A percentile compares a stretch with the other conserved stretches of the same genome.
These are phyloP conservation scores for Ceryle rudis DNA, from an alignment of 2,797 vertebrate species.

Conservation along the genomic window DNA sequence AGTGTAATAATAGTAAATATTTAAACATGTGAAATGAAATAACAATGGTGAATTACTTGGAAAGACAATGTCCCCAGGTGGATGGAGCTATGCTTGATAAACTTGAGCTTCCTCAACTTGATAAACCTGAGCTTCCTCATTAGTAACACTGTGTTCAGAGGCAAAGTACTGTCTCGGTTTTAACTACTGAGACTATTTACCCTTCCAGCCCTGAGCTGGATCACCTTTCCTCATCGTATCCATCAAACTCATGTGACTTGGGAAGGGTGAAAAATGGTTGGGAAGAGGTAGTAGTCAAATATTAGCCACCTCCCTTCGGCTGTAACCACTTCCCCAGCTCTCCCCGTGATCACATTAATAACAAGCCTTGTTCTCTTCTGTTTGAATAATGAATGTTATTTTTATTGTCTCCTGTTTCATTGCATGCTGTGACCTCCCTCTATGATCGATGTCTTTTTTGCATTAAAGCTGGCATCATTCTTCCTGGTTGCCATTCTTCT, in stretches of 20 bases:
- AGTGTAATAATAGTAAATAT: neutral
- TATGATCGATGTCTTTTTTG: neutral
- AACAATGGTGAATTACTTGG: neutral
- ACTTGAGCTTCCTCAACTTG: neutral
- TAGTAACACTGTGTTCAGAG: neutral
- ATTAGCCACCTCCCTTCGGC: neutral
- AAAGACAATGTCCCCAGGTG: neutral
- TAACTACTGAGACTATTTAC: neutral
- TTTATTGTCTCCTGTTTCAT: neutral
- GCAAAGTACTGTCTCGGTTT: neutral
- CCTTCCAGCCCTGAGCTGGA: neutral
- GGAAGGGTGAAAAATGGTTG: neutral
- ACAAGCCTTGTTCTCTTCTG: neutral
- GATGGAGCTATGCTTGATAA: neutral
- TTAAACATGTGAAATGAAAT: neutral
- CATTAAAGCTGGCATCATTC: neutral
- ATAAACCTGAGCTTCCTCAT: neutral
- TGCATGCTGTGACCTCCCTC: neutral
- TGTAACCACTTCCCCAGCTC: neutral
- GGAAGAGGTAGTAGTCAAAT: neutral
- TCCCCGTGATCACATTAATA: neutral
- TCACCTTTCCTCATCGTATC: neutral
- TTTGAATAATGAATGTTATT: neutral
- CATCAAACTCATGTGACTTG: neutral
- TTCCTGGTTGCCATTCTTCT: neutral